phyloP scores from a whole-genome alignment of 2,113 vertebrate species.

The Garra rufa region DNA sequence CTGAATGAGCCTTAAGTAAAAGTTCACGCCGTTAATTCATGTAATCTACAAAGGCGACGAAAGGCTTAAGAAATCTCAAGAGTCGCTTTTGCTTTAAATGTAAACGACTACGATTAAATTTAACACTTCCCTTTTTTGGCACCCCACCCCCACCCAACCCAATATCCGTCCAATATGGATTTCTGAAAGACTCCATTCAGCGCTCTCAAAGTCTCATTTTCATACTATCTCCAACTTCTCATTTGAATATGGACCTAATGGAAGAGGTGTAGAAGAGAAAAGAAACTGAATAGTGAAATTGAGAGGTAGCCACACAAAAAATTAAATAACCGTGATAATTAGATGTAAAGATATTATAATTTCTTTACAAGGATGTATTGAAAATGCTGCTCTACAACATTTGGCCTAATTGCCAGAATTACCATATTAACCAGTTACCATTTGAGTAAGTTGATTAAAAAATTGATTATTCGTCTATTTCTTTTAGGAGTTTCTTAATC shows the following conservation, averaged over 20 bases:
- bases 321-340: constrained; percentile 81
- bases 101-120: constrained; percentile 69
- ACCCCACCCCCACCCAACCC: constrained; percentile 44
- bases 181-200: constrained; percentile 67
- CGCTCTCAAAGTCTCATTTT: constrained; percentile 72
- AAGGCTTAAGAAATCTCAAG: constrained; percentile 67
- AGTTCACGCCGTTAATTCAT: constrained; percentile 44
- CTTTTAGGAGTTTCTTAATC: constrained; percentile 88
- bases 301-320: constrained; percentile 80
- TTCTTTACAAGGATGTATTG: constrained; percentile 80
- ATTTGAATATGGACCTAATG: constrained; percentile 71
- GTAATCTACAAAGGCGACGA: constrained; percentile 69
- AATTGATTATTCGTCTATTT: constrained; percentile 87
- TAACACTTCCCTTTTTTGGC: constrained; percentile 53
- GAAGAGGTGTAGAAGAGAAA: constrained; percentile 58
- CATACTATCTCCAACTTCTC: constrained; percentile 72
- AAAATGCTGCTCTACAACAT: constrained; percentile 82
- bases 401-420: constrained; percentile 85
- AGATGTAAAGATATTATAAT: constrained; percentile 85
- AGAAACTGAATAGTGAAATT: constrained; percentile 73
- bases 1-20: constrained; percentile 38
- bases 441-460: constrained; percentile 87
- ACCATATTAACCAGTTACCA: constrained; percentile 87
- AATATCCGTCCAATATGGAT: constrained; percentile 64
- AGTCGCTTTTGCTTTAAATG: constrained; percentile 69